These are phyloP conservation scores for Lampropteryx suffumata DNA, from an alignment of 2,888 invertebrate genomes.

Conservation along the genomic window DNA sequence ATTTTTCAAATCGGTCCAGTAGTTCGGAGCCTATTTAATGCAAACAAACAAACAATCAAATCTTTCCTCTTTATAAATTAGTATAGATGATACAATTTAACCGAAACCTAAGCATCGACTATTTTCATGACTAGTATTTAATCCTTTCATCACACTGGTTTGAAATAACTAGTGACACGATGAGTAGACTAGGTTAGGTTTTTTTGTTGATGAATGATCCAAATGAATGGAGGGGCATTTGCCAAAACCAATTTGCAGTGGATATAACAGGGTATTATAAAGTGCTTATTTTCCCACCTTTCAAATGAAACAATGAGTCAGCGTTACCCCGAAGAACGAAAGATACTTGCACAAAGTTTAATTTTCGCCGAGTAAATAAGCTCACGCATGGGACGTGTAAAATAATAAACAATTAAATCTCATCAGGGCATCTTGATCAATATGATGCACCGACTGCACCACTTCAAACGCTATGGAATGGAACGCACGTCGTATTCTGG, in stretches of 20 bases:
- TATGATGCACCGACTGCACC: constrained; percentile 45
- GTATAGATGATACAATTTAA: no score
- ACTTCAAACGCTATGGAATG: constrained; percentile 52
- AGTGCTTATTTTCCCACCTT: constrained; percentile 17
- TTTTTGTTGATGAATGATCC: neutral
- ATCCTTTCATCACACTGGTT: no score
- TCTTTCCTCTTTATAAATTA: no score
- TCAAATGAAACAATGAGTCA: constrained; percentile 37
- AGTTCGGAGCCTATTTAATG: no score
- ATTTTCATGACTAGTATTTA: neutral
- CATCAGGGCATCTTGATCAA: constrained; percentile 47
- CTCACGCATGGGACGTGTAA: constrained; percentile 43
- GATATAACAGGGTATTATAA: neutral
- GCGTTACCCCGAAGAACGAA: constrained; percentile 36
- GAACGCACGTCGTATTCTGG: constrained; percentile 38
- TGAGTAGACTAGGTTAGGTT: no score
- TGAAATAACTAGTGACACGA: no score
- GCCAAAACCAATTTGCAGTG: neutral
- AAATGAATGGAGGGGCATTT: neutral
- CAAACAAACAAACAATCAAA: no score
- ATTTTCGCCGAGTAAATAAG: constrained; percentile 48
- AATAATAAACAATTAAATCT: constrained; percentile 65
- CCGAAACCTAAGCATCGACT: neutral
- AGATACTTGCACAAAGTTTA: constrained; percentile 39
- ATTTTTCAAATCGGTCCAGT: no score